These are phyloP conservation scores for Drosophila gaucha DNA, from an alignment of 2,888 invertebrate genomes.

Conservation along the genomic window DNA sequence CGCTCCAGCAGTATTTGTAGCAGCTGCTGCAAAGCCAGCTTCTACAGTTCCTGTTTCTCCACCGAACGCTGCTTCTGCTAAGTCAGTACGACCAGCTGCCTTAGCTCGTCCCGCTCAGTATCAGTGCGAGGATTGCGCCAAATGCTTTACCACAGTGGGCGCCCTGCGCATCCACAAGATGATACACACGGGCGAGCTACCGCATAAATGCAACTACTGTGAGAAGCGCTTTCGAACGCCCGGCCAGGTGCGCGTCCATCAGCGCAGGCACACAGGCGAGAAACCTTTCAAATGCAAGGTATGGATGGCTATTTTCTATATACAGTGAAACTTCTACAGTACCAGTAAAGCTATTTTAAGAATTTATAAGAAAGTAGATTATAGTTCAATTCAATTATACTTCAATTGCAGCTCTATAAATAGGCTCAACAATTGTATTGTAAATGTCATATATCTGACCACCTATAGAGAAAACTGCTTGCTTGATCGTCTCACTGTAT, in stretches of 20 bases:
- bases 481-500: no score
- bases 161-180: conserved; percentile 78
- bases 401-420: no score
- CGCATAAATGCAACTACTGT: conserved; percentile 79
- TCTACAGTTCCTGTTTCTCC: not conserved
- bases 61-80: conserved; percentile 33
- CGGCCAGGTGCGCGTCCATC: conserved; percentile 82
- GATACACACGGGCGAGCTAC: conserved; percentile 82
- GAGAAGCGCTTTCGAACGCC: conserved; percentile 82
- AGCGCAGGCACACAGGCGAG: conserved; percentile 82
- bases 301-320: not conserved
- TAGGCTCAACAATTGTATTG: no score
- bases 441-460: no score
- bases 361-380: no score
- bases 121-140: conserved; percentile 71
- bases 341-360: no score
- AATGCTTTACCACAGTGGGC: conserved; percentile 77
- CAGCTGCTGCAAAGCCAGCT: not conserved
- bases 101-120: conserved; percentile 1
- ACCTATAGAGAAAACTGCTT: no score
- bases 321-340: not conserved
- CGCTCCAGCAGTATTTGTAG: not conserved
- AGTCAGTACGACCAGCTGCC: not conserved
- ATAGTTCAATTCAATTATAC: no score
- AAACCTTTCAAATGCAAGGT: conserved; percentile 83